Conservation (phyloP, 2,113 vertebrate genomes). For the Microcebus murinus region DNA sequence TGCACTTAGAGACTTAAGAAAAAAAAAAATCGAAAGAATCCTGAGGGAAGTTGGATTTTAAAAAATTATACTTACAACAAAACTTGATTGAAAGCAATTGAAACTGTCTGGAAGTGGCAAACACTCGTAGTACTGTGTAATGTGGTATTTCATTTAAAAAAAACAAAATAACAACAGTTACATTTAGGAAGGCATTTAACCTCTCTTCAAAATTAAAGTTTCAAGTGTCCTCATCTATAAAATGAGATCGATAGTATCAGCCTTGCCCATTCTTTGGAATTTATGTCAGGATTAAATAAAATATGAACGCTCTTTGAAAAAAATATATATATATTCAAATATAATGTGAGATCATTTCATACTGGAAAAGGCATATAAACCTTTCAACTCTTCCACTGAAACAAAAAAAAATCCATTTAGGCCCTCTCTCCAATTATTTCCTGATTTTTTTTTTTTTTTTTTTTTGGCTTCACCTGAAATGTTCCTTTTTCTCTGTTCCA, state of each 20-base stretch:
- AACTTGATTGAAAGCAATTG: not conserved
- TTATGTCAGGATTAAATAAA: not conserved
- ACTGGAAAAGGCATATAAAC: not conserved
- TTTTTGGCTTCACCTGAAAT: not conserved
- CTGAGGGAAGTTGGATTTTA: not conserved
- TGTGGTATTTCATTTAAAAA: not conserved
- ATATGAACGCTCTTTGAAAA: not conserved
- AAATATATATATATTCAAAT: not conserved
- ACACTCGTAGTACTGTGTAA: not conserved
- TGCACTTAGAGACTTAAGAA: not conserved
- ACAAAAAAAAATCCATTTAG: not conserved
- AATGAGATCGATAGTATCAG: not conserved
- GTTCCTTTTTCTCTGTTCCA: not conserved
- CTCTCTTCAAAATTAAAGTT: not conserved
- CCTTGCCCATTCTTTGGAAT: not conserved
- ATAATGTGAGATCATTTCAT: not conserved
- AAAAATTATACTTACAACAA: not conserved
- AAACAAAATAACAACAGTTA: not conserved
- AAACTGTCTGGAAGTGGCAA: not conserved
- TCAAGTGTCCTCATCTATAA: not conserved
- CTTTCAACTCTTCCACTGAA: not conserved
- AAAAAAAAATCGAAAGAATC: not conserved
- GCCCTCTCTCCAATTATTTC: not conserved
- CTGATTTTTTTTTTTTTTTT: not conserved
- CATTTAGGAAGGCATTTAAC: not conserved